Percentiles rank a stretch among this genome's conserved stretches.
Evolutionary conservation across 2,888 invertebrate genomes (phyloP).

Genomic region (Diarsia dahlii): DNA sequence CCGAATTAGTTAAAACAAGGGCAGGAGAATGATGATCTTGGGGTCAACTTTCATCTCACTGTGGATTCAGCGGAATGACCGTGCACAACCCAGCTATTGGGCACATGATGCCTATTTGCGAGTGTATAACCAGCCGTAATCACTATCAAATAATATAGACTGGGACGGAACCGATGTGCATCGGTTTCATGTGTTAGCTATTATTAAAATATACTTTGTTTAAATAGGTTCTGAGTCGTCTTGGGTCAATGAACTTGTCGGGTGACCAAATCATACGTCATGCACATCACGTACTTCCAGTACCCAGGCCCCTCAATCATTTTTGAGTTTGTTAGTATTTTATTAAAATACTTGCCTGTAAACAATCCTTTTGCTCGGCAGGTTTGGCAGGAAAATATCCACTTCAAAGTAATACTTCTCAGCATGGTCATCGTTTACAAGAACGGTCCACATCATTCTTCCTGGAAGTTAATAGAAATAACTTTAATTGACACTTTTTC

Average conservation of each 20-base stretch:
- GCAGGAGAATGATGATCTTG: too few relatives aligned
- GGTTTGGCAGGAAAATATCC: constrained; percentile 85
- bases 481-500: neutral
- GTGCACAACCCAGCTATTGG: too few relatives aligned
- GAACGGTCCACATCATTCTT: constrained; percentile 90
- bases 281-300: too few relatives aligned
- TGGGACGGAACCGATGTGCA: neutral
- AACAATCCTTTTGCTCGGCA: constrained; percentile 87
- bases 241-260: neutral
- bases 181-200: neutral
- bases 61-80: too few relatives aligned
- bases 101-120: too few relatives aligned
- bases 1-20: too few relatives aligned
- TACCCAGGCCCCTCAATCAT: neutral
- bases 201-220: neutral
- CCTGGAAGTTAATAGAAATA: constrained; percentile 72
- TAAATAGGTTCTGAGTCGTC: neutral
- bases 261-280: neutral
- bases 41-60: too few relatives aligned
- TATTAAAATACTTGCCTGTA: constrained; percentile 79
- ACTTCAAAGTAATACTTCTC: constrained; percentile 88
- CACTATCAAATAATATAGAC: neutral
- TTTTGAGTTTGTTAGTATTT: neutral
- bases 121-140: too few relatives aligned
- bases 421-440: constrained; percentile 86